Evolutionary conservation across 2,888 invertebrate species (phyloP), one percentile per base, ranked within the genome.

Genomic region (Eristalis pertinax): DNA sequence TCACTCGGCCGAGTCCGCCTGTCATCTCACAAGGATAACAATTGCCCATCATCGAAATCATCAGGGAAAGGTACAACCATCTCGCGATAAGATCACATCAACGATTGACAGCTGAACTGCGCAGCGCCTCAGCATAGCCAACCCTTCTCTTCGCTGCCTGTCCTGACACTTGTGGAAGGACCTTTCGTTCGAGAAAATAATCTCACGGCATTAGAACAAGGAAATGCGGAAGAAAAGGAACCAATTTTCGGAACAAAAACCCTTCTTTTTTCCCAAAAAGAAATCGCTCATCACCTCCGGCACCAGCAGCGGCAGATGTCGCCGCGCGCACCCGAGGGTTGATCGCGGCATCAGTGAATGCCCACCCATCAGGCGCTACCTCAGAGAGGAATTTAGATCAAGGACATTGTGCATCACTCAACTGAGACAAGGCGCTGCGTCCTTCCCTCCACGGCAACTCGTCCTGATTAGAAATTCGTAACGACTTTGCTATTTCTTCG

Each of bases 401-500:
- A 79, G 73, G 74, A 74, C 68, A 67, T 79, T 38, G 11, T 11
- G 38, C 38, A 11, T 13, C 13, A 13, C 38, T 35, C 35, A 35
- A 35, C 35, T 35, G 35, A 35, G 10, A 35, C 35, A 10, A 35
- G 35, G 10, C 35, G 32, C 8, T 26, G 4, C 5, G 4, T 29
- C 29, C 5, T 4, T 29, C 5, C 5, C 2, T 2, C 5, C 29
- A 4, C 10, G 4, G 35, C 35, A 35, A 29, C 26, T 43, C 43
- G 35, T 43, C 50, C 64, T 82, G 76, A 77, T 85, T 85, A 29
- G 81, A 81, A 75, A 83, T 87, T 83, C 79, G 79, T 83, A 87
- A 87, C 86, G 86, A 41, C 11, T 64, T 38, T 58, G 24, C 22
- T 26, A 74, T 24, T 43, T 22, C 22, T 35, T 43, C 72, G 68